These are phyloP conservation scores for Heliconius melpomene DNA, from an alignment of 1,140 invertebrate genomes.

Conservation along the genomic window DNA sequence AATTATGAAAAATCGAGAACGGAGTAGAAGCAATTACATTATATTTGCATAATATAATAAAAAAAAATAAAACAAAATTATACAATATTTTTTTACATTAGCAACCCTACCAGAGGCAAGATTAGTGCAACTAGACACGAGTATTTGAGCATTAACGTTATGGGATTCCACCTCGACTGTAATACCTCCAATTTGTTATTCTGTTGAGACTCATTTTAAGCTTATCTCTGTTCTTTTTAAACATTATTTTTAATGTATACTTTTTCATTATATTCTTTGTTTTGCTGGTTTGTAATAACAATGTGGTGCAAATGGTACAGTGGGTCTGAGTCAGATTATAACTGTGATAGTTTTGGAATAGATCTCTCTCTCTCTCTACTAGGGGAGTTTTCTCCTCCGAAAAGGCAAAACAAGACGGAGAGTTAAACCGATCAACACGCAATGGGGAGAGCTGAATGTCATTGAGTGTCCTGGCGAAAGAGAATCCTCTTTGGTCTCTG, in stretches of 20 bases:
- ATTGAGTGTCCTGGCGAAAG: too few relatives aligned
- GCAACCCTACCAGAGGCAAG: constrained; percentile 19
- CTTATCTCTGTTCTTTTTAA: constrained; percentile 7
- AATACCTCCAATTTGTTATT: constrained; percentile 37
- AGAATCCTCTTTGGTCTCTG: too few relatives aligned
- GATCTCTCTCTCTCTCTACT: not conserved
- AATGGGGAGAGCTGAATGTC: not conserved
- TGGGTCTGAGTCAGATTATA: too few relatives aligned
- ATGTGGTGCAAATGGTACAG: too few relatives aligned
- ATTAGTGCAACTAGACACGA: constrained; percentile 34
- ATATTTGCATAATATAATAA: not conserved
- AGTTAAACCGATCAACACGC: not conserved
- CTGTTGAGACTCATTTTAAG: constrained; percentile 19
- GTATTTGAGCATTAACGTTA: constrained; percentile 39
- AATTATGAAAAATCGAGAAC: too few relatives aligned
- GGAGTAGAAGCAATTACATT: too few relatives aligned
- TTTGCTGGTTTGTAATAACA: not conserved
- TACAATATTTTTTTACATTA: not conserved
- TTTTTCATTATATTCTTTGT: not conserved
- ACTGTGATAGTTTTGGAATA: not conserved
- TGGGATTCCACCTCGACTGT: constrained; percentile 29
- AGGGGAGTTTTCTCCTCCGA: not conserved
- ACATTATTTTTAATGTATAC: not conserved
- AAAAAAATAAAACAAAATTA: not conserved
- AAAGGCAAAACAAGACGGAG: not conserved